A percentile compares a stretch with the other conserved stretches of the same genome.
Conservation (phyloP, 2,113 vertebrate species). For the Oriolus oriolus region DNA sequence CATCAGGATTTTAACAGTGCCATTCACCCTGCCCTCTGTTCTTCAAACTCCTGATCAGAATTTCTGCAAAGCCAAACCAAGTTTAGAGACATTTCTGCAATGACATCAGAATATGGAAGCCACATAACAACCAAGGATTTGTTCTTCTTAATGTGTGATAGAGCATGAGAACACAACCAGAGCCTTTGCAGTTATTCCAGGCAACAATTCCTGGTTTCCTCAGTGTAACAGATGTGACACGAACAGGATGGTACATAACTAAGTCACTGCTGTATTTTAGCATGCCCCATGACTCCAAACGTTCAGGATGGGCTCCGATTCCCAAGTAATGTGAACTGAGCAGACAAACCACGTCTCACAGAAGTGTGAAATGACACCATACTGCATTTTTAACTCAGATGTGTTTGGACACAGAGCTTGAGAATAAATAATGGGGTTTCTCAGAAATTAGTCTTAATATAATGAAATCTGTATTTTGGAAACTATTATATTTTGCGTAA, state of each 20-base stretch:
- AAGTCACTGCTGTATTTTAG: not conserved
- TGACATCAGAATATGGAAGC: not conserved
- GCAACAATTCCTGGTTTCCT: not conserved
- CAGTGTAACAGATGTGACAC: not conserved
- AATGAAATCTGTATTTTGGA: not conserved
- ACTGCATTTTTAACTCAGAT: not conserved
- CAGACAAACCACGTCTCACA: not conserved
- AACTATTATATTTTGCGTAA: not conserved
- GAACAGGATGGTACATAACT: not conserved
- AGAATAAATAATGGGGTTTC: not conserved
- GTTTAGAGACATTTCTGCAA: not conserved
- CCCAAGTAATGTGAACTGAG: not conserved
- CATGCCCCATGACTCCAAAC: not conserved
- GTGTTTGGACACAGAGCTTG: not conserved
- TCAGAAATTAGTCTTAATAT: not conserved
- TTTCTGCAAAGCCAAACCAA: not conserved
- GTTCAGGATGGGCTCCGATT: not conserved
- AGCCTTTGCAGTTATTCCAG: not conserved
- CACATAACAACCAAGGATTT: not conserved
- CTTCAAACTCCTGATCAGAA: not conserved
- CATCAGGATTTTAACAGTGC: not conserved
- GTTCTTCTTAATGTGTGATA: not conserved
- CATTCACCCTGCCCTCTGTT: not conserved
- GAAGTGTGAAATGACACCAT: not conserved
- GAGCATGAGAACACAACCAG: not conserved